Conservation (phyloP, 1,140 invertebrate genomes). For the Drosophila mayri region DNA sequence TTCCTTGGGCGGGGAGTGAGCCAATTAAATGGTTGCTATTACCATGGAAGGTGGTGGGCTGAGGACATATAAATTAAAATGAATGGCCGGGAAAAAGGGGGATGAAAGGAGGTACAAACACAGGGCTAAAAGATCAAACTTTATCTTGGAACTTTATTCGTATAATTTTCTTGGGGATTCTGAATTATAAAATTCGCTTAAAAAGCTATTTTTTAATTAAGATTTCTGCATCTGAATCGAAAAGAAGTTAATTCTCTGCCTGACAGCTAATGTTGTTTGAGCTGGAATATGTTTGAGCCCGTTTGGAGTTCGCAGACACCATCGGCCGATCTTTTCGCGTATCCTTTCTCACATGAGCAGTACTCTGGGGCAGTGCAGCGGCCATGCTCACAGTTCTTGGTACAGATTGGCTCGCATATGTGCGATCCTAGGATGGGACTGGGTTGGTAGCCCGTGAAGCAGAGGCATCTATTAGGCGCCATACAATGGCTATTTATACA, state of each 20-base stretch:
- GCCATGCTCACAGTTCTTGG: slow-evolving; percentile 59
- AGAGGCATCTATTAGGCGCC: slow-evolving; percentile 70
- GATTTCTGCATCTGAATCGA: not conserved
- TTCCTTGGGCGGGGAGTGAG: slow-evolving; percentile 2
- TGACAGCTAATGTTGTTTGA: slow-evolving; percentile 85
- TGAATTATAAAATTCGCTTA: not conserved
- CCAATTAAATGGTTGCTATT: slow-evolving; percentile 67
- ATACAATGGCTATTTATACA: slow-evolving; percentile 79
- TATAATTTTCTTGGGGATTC: not conserved
- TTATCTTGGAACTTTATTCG: not conserved
- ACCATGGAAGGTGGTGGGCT: slow-evolving; percentile 11
- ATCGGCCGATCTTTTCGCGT: slow-evolving; percentile 68
- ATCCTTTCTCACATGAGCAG: slow-evolving; percentile 71
- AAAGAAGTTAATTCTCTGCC: not conserved
- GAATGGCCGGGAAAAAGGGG: slow-evolving; percentile 20
- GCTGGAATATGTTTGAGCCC: slow-evolving; percentile 52
- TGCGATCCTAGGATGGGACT: slow-evolving; percentile 70
- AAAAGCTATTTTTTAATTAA: not conserved
- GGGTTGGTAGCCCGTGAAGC: slow-evolving; percentile 67
- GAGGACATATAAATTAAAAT: slow-evolving; percentile 64
- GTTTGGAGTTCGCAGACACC: slow-evolving; percentile 75
- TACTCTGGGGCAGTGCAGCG: slow-evolving; percentile 70
- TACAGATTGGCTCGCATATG: slow-evolving; percentile 72
- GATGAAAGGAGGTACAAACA: not conserved
- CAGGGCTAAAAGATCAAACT: not conserved